Evolutionary conservation across 2,888 invertebrate species (phyloP).

Genomic region (Drosophila basisetae): DNA sequence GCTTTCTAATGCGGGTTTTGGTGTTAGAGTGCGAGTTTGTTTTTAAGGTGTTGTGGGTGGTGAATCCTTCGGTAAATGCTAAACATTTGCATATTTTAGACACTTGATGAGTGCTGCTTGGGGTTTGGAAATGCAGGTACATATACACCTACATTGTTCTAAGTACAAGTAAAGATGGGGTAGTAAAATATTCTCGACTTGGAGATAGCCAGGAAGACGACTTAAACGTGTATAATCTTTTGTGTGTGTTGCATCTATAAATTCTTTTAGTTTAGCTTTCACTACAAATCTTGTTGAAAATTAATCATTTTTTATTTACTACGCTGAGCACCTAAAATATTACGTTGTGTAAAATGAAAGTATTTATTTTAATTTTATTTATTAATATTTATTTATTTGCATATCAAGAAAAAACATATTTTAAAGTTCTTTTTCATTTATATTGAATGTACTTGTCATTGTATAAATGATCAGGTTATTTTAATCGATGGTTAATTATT

Average conservation of each 20-base stretch:
- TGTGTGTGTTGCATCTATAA: background rate
- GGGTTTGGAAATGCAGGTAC: background rate
- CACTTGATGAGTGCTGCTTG: conserved; percentile 5
- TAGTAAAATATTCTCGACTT: background rate
- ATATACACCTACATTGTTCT: background rate
- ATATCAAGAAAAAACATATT: background rate
- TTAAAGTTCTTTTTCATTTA: background rate
- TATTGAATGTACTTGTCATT: background rate
- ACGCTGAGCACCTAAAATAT: background rate
- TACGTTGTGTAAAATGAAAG: background rate
- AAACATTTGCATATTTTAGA: conserved; percentile 47
- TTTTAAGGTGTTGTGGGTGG: conserved; percentile 10
- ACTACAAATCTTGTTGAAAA: background rate
- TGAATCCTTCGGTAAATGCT: conserved; percentile 10
- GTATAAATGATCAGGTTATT: background rate
- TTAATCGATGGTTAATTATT: background rate
- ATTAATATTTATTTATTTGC: background rate
- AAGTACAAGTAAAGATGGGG: background rate
- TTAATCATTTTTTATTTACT: background rate
- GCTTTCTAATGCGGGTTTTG: conserved; percentile 70
- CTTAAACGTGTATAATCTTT: background rate
- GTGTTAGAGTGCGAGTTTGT: conserved; percentile 47
- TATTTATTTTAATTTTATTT: background rate
- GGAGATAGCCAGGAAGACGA: background rate
- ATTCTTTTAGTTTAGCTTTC: background rate